Evolutionary conservation across 2,797 vertebrate species (phyloP), one percentile per base, ranked within the genome.

Genomic region (Psittacula derbiana): DNA sequence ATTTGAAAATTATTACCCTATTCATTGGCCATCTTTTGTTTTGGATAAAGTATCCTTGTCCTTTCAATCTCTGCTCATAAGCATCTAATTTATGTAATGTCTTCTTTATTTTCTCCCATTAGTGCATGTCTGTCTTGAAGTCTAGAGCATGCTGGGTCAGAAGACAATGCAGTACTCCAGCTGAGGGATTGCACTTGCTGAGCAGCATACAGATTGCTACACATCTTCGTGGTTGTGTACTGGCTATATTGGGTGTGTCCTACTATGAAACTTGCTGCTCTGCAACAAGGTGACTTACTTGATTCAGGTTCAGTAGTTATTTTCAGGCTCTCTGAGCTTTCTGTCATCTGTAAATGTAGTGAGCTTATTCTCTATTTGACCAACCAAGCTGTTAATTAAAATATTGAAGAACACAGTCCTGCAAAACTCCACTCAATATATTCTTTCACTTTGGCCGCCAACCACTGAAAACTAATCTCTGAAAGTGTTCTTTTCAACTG

Each of bases 321-420:
- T 87, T 94, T 71, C 36, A 47, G 82, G 44, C 33, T 76, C 40
- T 85, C 44, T 44, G n/a, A 87, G 55, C 55, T 76, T 69, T 80
- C 88, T 90, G 31, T 91, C 53, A 67, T 83, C 75, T 83, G n/a
- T 75, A 94, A 88, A 81, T 84, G 88, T 81, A 70, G 60, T 53
- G 8, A 88, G 13, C 17, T 9, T 72, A 40, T 82, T 89, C 43
- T 85, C 47, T 91, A 19, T 76, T 85, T 43, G 86, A 38, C 30
- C 52, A 81, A 43, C 25, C 55, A 95, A 14, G 73, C 46, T 75
- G 43, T 86, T 93, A 92, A 95, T 94, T 92, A 94, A 93, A 92
- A 86, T 76, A 92, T 44, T 73, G 88, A 88, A 83, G 65, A 90
- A 58, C 40, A 95, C 53, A 80, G 84, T 60, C 66, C 47, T 36